Conservation (phyloP, 2,888 invertebrate species). For the Abrostola triplasia region DNA sequence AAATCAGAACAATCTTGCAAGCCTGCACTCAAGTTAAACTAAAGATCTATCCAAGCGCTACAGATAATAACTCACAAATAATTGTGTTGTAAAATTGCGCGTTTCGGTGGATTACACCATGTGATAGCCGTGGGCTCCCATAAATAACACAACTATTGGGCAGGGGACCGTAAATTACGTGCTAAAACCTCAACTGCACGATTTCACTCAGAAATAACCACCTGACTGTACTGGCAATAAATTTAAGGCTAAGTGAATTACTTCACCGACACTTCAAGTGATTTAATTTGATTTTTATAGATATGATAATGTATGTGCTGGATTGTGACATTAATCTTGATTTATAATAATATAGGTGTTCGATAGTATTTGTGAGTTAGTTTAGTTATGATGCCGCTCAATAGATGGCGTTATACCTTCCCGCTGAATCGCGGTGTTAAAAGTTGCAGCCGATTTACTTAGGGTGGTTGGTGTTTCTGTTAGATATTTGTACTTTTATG, state of each 20-base stretch:
- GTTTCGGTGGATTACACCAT: constrained; percentile 53
- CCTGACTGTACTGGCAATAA: constrained; percentile 47
- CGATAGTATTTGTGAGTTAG: too few relatives aligned
- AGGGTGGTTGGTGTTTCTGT: too few relatives aligned
- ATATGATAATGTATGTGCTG: constrained; percentile 17
- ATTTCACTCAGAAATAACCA: constrained; percentile 56
- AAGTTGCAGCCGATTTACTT: too few relatives aligned
- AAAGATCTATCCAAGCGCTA: constrained; percentile 27
- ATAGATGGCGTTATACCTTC: too few relatives aligned
- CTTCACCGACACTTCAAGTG: constrained; percentile 48
- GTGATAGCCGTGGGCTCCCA: constrained; percentile 52
- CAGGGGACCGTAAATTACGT: constrained; percentile 59
- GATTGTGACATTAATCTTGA: constrained; percentile 11
- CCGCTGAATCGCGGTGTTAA: too few relatives aligned
- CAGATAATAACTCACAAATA: constrained; percentile 43
- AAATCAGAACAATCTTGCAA: constrained; percentile 3
- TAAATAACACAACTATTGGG: constrained; percentile 59
- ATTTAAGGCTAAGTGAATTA: constrained; percentile 59
- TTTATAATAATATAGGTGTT: neutral
- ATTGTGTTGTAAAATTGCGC: constrained; percentile 45
- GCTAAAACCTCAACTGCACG: constrained; percentile 59
- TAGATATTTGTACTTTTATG: too few relatives aligned
- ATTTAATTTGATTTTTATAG: constrained; percentile 51
- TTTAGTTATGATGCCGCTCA: too few relatives aligned
- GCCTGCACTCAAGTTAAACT: constrained; percentile 20